These are phyloP conservation scores for Chrysolina americana DNA, from an alignment of 2,888 invertebrate species.

Conservation along the genomic window DNA sequence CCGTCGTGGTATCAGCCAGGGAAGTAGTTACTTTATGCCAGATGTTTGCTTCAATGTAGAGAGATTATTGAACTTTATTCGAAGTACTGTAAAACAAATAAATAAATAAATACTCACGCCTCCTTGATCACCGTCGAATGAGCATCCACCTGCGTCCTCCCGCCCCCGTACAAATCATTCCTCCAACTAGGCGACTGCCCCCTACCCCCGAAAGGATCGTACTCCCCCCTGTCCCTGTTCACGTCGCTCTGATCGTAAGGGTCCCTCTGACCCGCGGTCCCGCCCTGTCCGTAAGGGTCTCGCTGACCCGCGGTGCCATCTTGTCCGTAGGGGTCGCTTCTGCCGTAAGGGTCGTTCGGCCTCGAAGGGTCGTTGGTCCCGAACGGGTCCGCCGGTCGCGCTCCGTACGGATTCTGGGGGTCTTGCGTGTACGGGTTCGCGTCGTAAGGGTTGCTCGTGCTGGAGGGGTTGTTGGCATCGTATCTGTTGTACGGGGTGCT, in stretches of 20 bases:
- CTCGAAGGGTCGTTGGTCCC: slow-evolving; percentile 25
- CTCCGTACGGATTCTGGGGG: slow-evolving; percentile 24
- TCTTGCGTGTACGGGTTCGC: slow-evolving; percentile 48
- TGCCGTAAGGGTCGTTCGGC: background rate
- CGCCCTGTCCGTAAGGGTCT: slow-evolving; percentile 37
- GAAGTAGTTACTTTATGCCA: too few relatives aligned
- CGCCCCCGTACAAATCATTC: slow-evolving; percentile 44
- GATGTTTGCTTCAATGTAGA: too few relatives aligned
- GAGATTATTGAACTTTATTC: too few relatives aligned
- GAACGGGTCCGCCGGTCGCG: slow-evolving; percentile 40
- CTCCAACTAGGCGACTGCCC: slow-evolving; percentile 50
- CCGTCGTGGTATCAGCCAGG: too few relatives aligned
- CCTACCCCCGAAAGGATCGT: slow-evolving; percentile 41
- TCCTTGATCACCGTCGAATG: slow-evolving; percentile 62
- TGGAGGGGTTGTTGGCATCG: slow-evolving; percentile 52
- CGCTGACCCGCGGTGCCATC: background rate
- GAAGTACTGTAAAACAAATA: too few relatives aligned
- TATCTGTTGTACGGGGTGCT: slow-evolving; percentile 50
- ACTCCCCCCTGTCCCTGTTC: slow-evolving; percentile 37
- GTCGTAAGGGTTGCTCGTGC: slow-evolving; percentile 49
- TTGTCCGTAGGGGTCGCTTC: slow-evolving; percentile 1
- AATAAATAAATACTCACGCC: slow-evolving; percentile 59
- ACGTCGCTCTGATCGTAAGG: slow-evolving; percentile 38
- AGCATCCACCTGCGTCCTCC: slow-evolving; percentile 39
- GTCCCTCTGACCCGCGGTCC: slow-evolving; percentile 21